phyloP scores from a whole-genome alignment of 2,888 invertebrate genomes.

The Drosophila setosimentum region DNA sequence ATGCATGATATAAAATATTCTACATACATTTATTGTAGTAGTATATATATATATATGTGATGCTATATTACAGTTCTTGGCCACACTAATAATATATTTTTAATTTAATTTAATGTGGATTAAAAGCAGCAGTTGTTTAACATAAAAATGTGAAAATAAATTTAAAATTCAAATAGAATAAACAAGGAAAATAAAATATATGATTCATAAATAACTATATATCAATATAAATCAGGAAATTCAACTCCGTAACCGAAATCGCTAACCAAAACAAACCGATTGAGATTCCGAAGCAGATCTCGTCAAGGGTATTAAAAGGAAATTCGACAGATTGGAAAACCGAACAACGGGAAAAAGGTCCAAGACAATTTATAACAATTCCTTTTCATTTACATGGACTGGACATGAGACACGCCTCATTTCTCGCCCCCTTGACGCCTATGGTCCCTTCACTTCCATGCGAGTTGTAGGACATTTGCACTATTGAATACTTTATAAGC shows the following conservation, averaged over 20 bases:
- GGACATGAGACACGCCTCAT: conserved; percentile 10
- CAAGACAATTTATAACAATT: conserved; percentile 75
- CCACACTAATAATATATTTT: background rate
- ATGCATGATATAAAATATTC: background rate
- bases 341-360: conserved; percentile 44
- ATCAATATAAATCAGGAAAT: background rate
- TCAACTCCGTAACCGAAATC: background rate
- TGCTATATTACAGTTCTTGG: background rate
- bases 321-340: conserved; percentile 4
- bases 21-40: background rate
- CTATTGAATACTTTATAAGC: conserved; percentile 74
- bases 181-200: background rate
- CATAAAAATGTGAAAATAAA: background rate
- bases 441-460: background rate
- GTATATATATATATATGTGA: background rate
- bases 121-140: background rate
- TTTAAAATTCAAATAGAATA: background rate
- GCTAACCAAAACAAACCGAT: background rate
- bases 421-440: background rate
- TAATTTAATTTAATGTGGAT: background rate
- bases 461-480: conserved; percentile 47
- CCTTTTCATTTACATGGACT: conserved; percentile 65
- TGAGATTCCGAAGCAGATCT: background rate
- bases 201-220: background rate
- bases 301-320: conserved; percentile 7